Base-by-base conservation (phyloP, 2,797 vertebrate species). In the Rhadinocentrus ornatus region DNA sequence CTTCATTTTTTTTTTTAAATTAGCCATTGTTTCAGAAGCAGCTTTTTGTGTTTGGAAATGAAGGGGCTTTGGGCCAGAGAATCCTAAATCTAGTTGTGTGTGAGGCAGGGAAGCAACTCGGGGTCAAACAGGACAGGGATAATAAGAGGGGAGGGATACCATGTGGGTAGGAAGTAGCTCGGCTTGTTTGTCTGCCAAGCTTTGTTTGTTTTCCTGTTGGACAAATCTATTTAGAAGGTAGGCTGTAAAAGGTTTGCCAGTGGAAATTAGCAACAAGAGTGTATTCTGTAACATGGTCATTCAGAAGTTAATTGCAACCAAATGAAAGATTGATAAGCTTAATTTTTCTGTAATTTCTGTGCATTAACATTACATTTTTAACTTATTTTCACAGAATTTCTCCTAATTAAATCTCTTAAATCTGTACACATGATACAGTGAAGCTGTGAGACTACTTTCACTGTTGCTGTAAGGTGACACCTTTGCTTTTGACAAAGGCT, bases 131-230 rank as follows among this genome's bases (percentile, higher is more conserved):
- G 89, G 90, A 90, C 83, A 62, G 74, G 79, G 73, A 81, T 91
- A 88, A 88, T 81, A 78, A 77, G 78, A 81, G 85, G 83, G 90
- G 85, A 86, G 89, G 82, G 83, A 75, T 69, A 70, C 58, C 60
- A 72, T 73, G 73, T 65, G 73, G 89, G 81, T 89, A 93, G 91
- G 91, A 93, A 93, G 88, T 85, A 71, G 88, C 88, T 69, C 46
- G 3, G 84, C 77, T 86, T 90, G 88, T 90, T 91, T 88, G 85
- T 88, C 82, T 79, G 77, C 84, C 75, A 75, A 79, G 85, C 84
- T 85, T 92, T 92, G 91, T 91, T 92, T 90, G 88, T 90, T 89
- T 91, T 91, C 87, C 88, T 91, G 85, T 86, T 15, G 67, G 83
- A 80, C 71, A 87, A 85, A 92, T 89, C 80, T 88, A 70, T 89